Evolutionary conservation across 2,113 vertebrate species (phyloP).

Genomic region (Crypturellus undulatus): DNA sequence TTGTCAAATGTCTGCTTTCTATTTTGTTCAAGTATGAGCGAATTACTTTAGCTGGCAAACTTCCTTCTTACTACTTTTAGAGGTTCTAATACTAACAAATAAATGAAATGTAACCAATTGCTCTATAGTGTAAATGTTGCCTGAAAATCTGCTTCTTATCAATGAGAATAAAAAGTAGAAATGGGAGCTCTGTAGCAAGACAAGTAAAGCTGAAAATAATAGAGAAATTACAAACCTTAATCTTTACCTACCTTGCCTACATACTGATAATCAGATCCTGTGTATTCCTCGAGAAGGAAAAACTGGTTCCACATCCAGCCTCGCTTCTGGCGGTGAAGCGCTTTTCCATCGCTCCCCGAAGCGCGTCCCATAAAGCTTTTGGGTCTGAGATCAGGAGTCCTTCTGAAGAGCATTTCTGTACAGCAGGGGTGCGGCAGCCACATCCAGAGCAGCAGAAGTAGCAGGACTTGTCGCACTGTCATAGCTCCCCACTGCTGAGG

Average conservation of each 20-base stretch:
- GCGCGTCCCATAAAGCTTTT: conserved; percentile 55
- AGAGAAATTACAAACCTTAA: not conserved
- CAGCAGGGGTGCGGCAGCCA: conserved; percentile 72
- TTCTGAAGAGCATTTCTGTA: conserved; percentile 79
- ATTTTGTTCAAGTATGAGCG: not conserved
- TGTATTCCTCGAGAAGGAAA: conserved; percentile 86
- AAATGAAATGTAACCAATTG: too few species aligned
- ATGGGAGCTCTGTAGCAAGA: not conserved
- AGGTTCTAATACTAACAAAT: not conserved
- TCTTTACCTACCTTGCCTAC: conserved; percentile 82
- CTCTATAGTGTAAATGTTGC: too few species aligned
- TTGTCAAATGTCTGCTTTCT: not conserved
- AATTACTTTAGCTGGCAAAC: not conserved
- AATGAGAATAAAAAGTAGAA: not conserved
- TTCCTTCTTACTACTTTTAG: not conserved
- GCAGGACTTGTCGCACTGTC: conserved; percentile 69
- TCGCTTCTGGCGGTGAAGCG: conserved; percentile 82
- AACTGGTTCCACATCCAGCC: conserved; percentile 90
- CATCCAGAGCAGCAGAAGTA: conserved; percentile 79
- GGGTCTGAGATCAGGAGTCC: conserved; percentile 75
- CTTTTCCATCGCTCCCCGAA: conserved; percentile 77
- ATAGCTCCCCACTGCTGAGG: conserved; percentile 77
- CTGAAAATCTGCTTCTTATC: not conserved
- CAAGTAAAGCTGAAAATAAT: not conserved
- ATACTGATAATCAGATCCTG: conserved; percentile 85